phyloP scores from a whole-genome alignment of 2,888 invertebrate species.

The Mantis religiosa region DNA sequence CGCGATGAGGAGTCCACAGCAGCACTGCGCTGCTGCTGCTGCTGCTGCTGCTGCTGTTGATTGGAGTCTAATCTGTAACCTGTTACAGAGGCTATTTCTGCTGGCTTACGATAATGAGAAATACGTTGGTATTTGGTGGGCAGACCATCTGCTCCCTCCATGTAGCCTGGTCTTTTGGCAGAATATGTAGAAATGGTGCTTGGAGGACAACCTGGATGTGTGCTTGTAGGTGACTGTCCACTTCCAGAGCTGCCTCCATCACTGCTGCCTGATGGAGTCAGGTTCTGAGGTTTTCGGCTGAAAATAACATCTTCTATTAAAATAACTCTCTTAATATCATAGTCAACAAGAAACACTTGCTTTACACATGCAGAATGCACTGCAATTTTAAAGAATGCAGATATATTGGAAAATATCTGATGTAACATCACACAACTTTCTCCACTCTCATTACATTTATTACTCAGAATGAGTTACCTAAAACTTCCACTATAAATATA shows the following conservation, averaged over 20 bases:
- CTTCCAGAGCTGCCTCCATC: constrained; percentile 72
- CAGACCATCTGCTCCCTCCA: constrained; percentile 55
- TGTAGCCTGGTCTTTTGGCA: constrained; percentile 57
- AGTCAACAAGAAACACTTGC: background rate
- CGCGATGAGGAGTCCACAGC: background rate
- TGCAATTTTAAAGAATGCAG: no score
- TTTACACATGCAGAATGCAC: background rate
- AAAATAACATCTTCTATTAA: constrained; percentile 30
- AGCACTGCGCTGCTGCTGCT: background rate
- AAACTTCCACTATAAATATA: no score
- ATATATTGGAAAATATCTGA: no score
- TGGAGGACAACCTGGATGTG: constrained; percentile 71
- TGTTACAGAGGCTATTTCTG: constrained; percentile 24
- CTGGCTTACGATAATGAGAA: constrained; percentile 71
- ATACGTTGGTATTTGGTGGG: constrained; percentile 78
- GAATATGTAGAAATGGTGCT: constrained; percentile 52
- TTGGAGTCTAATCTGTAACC: constrained; percentile 1
- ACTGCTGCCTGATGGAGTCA: constrained; percentile 83
- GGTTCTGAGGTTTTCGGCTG: constrained; percentile 85
- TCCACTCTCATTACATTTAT: no score
- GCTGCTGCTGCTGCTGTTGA: background rate
- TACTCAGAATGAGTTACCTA: no score
- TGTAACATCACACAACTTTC: no score
- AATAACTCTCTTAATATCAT: background rate
- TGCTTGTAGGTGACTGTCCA: constrained; percentile 74